Base-by-base conservation (phyloP, 2,797 vertebrate species). In the Gobio occitaniae region DNA sequence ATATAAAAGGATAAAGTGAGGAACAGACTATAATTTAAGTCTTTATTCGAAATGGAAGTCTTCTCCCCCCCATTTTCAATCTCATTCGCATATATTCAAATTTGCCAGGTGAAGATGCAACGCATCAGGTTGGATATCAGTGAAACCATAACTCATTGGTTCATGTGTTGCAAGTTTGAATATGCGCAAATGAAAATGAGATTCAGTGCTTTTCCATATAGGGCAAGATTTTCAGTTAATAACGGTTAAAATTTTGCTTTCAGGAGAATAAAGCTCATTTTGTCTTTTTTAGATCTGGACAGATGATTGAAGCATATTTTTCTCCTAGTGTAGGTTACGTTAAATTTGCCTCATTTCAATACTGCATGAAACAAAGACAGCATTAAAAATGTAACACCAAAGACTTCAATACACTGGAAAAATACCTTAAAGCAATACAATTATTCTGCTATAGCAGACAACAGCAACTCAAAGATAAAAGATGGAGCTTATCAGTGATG, bases 391-490 rank as follows among this genome's bases (percentile, higher is more conserved):
- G 41, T 48, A 61, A 21, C 38, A 48, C 38, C 56, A 21, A 25
- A 72, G 9, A 44, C 25, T 21, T 74, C 25, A 4, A 19, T 19
- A 3, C 38, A 32, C 6, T 59, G n/a, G 54, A 32, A 82, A 71
- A 80, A 54, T 50, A 25, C 65, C 54, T 77, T 77, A 44, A 77
- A 77, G 54, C 17, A 61, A 78, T 44, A 78, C n/a, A 65, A 75
- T 38, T 75, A 74, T n/a, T 38, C 17, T 48, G 4, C 71, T 48
- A 21, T 11, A 83, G 21, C 36, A 38, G 15, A 76, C 32, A 83
- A 75, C 50, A 65, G 44, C 71, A 52, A 52, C 56, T 38, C 11
- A 17, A 65, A 75, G 69, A 83, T 17, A 65, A 80, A 83, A 38
- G 56, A 63, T 65, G 3, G 56, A 82, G 44, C 19, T 38, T 75